A percentile compares a stretch with the other conserved stretches of the same genome.
Conservation (phyloP, 35 echinoderm and acorn worm species). For the Lytechinus pictus region DNA sequence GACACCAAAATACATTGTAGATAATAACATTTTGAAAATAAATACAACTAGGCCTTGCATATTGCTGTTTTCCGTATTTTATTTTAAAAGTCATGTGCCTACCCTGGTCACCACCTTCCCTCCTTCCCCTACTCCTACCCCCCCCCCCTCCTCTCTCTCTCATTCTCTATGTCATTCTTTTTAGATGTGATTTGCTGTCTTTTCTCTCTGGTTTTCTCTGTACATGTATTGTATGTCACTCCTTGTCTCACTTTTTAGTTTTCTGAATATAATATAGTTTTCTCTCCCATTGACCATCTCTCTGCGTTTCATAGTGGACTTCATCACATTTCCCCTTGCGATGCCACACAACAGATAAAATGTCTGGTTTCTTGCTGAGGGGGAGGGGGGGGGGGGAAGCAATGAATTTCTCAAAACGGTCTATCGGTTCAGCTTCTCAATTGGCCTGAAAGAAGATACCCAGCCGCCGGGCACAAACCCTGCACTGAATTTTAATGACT, state of each 20-base stretch:
- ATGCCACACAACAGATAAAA: background rate
- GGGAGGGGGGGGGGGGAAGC: too few species aligned
- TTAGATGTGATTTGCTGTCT: background rate
- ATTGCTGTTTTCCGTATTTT: too few species aligned
- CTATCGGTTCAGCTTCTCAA: background rate
- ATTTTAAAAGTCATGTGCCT: too few species aligned
- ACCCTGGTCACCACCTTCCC: too few species aligned
- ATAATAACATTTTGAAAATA: too few species aligned
- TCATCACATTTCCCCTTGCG: background rate
- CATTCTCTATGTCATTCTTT: background rate
- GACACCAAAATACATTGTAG: too few species aligned
- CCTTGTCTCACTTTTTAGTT: background rate
- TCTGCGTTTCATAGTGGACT: background rate
- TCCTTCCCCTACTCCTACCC: background rate
- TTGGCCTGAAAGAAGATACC: constrained; percentile 17
- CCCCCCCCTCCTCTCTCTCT: background rate
- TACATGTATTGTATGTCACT: background rate
- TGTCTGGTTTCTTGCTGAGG: background rate
- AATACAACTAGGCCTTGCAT: too few species aligned
- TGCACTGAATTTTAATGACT: constrained; percentile 13
- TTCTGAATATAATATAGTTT: background rate
- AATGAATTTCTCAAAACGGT: background rate
- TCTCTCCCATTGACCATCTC: background rate
- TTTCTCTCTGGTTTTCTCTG: background rate
- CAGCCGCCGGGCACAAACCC: background rate